Evolutionary conservation across 2,113 vertebrate genomes (phyloP).

Genomic region (Scalopus aquaticus): DNA sequence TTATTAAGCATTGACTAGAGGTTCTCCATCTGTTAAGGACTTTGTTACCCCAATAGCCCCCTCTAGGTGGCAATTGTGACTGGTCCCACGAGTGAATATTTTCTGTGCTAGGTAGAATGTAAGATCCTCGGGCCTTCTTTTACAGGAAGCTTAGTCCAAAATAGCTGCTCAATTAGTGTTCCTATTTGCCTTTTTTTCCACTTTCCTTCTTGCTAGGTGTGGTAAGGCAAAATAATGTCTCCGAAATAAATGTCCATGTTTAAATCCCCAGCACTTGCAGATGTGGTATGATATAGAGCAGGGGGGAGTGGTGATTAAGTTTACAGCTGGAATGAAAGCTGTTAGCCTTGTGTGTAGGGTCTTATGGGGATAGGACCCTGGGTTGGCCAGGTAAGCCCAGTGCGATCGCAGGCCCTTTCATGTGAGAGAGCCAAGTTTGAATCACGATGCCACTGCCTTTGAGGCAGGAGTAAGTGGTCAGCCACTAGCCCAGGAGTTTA

Average conservation of each 20-base stretch:
- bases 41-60: neutral
- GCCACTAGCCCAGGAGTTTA: accelerated
- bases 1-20: neutral
- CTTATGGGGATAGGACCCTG: neutral
- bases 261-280: neutral
- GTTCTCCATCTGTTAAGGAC: neutral
- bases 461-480: neutral
- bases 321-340: neutral
- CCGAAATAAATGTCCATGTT: neutral
- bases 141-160: neutral
- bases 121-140: neutral
- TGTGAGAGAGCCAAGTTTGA: neutral
- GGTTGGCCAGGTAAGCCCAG: neutral
- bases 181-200: neutral
- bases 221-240: neutral
- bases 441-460: neutral
- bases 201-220: neutral
- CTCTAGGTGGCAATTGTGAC: accelerated
- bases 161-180: neutral
- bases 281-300: neutral
- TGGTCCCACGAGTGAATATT: neutral
- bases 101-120: neutral
- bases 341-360: neutral
- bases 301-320: neutral
- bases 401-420: neutral